Base-by-base conservation (phyloP, 2,888 invertebrate genomes). In the Chaitophorus viminalis region DNA sequence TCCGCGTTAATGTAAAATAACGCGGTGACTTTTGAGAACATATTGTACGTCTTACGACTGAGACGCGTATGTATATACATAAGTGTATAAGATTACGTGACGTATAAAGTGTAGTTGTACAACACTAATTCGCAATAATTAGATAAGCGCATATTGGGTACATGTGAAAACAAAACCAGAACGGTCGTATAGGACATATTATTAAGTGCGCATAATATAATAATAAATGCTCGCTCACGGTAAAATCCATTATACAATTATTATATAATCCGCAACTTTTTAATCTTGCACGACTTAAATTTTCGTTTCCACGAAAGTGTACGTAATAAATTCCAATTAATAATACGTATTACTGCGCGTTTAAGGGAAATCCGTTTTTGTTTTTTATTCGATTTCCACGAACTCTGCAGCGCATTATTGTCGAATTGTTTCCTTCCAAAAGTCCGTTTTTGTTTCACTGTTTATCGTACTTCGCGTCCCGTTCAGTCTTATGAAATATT, bases 81-180 rank as follows among this genome's bases (percentile, higher is more conserved):
- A 5, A 1, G 46, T 25, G 60, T 25, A 60, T 25, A 21, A 54
- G 54, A 54, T 25, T 0, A 25, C 25, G 9, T 25, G 21, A 14
- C 11, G 6, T n/a, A n/a, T n/a, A n/a, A n/a, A n/a, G n/a, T n/a
- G n/a, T 65, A n/a, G n/a, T 29, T n/a, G n/a, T 8, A 29, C 29
- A 70, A 31, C 70, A 29, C 70, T 70, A 70, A 70, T 70, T 29
- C 29, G n/a, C n/a, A n/a, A n/a, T 68, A 70, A 70, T 70, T 70
- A 29, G 29, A 29, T 70, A 70, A 60, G 60, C 70, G 17, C 70
- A 17, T 31, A 1, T 25, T 6, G 4, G 9, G 29, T 70, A 72
- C 70, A 33, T 5, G 21, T 33, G 33, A 21, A 74, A 33, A 75
- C n/a, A 39, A 75, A 75, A 8, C 21, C 14, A 52, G 17, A n/a